Conservation (phyloP, 1,140 invertebrate species). For the Linepithema humile region DNA sequence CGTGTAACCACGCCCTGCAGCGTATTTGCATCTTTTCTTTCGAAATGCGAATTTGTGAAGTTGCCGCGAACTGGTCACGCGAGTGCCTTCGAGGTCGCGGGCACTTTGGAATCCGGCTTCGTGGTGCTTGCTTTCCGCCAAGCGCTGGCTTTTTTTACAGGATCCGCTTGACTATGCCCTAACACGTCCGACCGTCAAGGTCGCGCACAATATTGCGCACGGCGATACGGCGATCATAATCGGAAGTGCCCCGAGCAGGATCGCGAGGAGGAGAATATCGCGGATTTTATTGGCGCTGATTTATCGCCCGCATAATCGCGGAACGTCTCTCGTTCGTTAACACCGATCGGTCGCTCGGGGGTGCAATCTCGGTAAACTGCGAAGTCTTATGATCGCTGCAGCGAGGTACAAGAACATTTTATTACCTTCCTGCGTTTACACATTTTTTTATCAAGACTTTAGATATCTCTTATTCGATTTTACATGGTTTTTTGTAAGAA, state of each 20-base stretch:
- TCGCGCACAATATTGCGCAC: background rate
- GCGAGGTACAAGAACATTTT: conserved; percentile 14
- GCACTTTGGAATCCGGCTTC: conserved; percentile 63
- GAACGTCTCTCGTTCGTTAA: background rate
- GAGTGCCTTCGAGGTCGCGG: conserved; percentile 51
- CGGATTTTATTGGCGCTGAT: conserved; percentile 29
- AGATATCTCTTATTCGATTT: too few relatives aligned
- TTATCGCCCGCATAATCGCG: conserved; percentile 19
- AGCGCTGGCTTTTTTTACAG: conserved; percentile 4
- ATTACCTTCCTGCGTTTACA: conserved; percentile 6
- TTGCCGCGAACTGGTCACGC: conserved; percentile 55
- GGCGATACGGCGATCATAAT: background rate
- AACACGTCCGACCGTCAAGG: conserved; percentile 56
- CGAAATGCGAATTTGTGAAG: background rate
- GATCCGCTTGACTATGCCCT: conserved; percentile 24
- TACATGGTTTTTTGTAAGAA: too few relatives aligned
- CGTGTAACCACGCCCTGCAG: conserved; percentile 63
- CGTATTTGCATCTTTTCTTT: conserved; percentile 56
- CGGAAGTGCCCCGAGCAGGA: background rate
- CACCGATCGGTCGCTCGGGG: background rate
- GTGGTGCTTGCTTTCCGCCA: background rate
- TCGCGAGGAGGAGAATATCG: background rate
- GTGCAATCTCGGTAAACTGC: background rate
- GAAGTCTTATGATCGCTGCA: background rate
- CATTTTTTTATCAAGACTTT: conserved; percentile 6